Percentiles rank a stretch among this genome's conserved stretches.
Conservation (phyloP, 2,888 invertebrate genomes). For the Entomobrya proxima region DNA sequence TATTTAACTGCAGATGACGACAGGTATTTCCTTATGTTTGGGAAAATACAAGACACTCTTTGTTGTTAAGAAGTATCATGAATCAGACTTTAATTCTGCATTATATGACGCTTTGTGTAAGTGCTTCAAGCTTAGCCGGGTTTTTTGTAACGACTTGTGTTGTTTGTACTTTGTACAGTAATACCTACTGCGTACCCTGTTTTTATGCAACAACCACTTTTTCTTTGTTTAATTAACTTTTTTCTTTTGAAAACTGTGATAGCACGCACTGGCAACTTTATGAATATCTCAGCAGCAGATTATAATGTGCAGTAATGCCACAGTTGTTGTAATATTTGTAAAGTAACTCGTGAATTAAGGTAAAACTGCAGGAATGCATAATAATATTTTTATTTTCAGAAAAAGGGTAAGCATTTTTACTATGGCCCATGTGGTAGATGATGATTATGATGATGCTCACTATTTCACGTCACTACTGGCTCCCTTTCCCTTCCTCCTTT, state of each 20-base stretch:
- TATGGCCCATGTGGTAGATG: neutral
- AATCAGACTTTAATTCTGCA: too few species aligned
- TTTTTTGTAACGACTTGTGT: too few species aligned
- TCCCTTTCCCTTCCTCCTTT: slow-evolving; percentile 20
- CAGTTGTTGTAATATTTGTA: neutral
- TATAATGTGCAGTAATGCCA: neutral
- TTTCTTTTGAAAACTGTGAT: neutral
- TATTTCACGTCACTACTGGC: neutral
- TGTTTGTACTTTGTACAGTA: too few species aligned
- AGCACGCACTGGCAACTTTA: neutral
- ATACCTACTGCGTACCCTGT: neutral
- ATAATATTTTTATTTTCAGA: neutral
- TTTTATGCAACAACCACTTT: neutral
- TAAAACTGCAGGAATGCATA: neutral
- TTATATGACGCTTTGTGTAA: too few species aligned
- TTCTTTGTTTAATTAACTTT: neutral
- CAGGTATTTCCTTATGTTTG: too few species aligned
- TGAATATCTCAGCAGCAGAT: neutral
- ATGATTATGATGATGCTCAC: neutral
- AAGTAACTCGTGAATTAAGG: neutral
- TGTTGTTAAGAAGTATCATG: too few species aligned
- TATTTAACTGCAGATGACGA: too few species aligned
- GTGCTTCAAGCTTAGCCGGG: neutral
- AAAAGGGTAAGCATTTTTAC: neutral
- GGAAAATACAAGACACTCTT: too few species aligned